Conservation (phyloP, 2,888 invertebrate genomes). For the Eremobia ochroleuca region DNA sequence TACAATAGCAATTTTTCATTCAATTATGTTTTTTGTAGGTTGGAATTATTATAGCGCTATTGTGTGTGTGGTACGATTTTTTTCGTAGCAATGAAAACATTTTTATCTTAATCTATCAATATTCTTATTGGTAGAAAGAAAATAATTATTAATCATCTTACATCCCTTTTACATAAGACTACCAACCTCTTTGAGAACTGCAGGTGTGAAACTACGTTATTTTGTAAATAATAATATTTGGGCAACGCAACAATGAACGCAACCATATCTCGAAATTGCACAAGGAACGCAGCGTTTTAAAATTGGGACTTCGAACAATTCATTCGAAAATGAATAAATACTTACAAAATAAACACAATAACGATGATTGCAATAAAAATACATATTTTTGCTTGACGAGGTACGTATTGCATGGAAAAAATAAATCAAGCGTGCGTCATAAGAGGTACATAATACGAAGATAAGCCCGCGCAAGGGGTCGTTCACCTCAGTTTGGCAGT, state of each 20-base stretch:
- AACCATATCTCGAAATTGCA: slow-evolving; percentile 19
- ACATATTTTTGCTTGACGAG: slow-evolving; percentile 63
- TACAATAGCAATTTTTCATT: slow-evolving; percentile 42
- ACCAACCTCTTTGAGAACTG: not conserved
- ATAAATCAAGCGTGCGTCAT: slow-evolving; percentile 73
- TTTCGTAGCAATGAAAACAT: not conserved
- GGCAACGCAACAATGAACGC: not conserved
- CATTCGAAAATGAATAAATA: slow-evolving; percentile 23
- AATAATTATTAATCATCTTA: not conserved
- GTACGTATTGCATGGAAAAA: slow-evolving; percentile 60
- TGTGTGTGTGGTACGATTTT: not conserved
- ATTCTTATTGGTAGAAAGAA: not conserved
- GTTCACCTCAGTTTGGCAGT: slow-evolving; percentile 85
- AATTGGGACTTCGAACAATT: slow-evolving; percentile 23
- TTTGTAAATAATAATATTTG: not conserved
- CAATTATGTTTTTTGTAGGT: slow-evolving; percentile 45
- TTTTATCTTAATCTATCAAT: not conserved
- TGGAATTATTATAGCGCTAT: not conserved
- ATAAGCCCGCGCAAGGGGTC: slow-evolving; percentile 78
- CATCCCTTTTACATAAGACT: not conserved
- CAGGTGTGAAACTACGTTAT: not conserved
- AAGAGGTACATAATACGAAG: slow-evolving; percentile 64
- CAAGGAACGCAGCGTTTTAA: not conserved
- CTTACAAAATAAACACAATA: slow-evolving; percentile 51
- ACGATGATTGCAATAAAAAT: slow-evolving; percentile 61